phyloP scores from a whole-genome alignment of 1,140 invertebrate genomes.

The Drosophila jambulina region DNA sequence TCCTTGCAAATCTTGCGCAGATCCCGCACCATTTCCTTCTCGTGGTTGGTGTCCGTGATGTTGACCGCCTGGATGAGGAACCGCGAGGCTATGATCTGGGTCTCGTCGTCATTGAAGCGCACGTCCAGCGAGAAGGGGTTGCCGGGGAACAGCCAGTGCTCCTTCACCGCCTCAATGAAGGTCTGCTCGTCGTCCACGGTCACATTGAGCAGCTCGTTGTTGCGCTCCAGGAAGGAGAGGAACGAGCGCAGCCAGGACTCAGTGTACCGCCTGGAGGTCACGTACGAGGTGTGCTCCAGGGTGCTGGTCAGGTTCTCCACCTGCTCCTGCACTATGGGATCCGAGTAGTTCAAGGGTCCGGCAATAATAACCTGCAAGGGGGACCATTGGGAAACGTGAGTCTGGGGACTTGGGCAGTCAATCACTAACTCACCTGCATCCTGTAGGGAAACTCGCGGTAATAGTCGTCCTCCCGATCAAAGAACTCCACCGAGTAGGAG shows the following conservation, averaged over 20 bases:
- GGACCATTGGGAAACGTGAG: not conserved
- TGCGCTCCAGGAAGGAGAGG: conserved; percentile 90
- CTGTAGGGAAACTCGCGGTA: conserved; percentile 96
- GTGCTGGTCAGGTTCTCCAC: conserved; percentile 92
- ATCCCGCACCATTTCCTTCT: conserved; percentile 95
- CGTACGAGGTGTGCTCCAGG: conserved; percentile 93
- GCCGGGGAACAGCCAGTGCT: conserved; percentile 90
- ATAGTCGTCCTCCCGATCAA: conserved; percentile 94
- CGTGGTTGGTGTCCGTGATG: conserved; percentile 94
- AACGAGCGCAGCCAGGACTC: conserved; percentile 97
- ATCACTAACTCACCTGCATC: conserved; percentile 89
- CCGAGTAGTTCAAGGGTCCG: conserved; percentile 94
- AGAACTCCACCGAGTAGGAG: conserved; percentile 96
- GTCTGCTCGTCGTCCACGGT: conserved; percentile 90
- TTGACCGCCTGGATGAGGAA: conserved; percentile 96
- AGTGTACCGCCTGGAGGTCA: conserved; percentile 92
- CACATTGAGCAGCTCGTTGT: conserved; percentile 90
- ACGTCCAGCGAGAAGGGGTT: conserved; percentile 93
- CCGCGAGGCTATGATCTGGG: conserved; percentile 92
- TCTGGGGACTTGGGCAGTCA: not conserved
- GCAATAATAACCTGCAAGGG: conserved; percentile 91
- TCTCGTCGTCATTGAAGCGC: conserved; percentile 91
- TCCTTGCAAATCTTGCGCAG: conserved; percentile 91
- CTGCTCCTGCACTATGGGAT: conserved; percentile 90
- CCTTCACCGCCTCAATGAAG: conserved; percentile 91